Base-by-base conservation (phyloP, 2,888 invertebrate genomes). In the Perizoma affinitatum region DNA sequence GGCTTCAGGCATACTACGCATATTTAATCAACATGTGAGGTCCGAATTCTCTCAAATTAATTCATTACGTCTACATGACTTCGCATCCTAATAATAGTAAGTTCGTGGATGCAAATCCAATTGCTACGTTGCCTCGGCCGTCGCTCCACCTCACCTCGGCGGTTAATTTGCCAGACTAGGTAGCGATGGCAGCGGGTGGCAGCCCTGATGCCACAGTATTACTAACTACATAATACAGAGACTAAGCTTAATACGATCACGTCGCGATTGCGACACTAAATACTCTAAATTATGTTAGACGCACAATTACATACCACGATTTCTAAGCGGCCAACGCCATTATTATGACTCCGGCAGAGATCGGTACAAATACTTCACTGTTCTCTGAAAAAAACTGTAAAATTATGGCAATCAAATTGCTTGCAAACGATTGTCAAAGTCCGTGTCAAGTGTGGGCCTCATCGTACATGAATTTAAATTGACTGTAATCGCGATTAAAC, bases 101-200 rank as follows among this genome's bases (percentile, higher is more conserved):
- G 71, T 71, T 70, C 61, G 71, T 73, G 71, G 77, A 80, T 79
- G 79, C 75, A 78, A 81, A 81, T 75, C 71, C 69, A 72, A 74
- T 74, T 72, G 71, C 58, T 51, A 55, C 67, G 38, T 57, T 53
- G 59, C 58, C 54, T 34, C 40, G 10, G 45, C 47, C 65, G 53
- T 62, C 58, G 58, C 63, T 53, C 64, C 66, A 58, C 68, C 68
- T 65, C 61, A 61, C 63, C 68, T 67, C 67, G 66, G 56, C 58
- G 63, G 69, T 63, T 67, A 69, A 71, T 68, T 69, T 68, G 65
- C 59, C 47, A 60, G 62, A 50, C 63, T 46, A 48, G 58, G 61
- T 54, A 42, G 47, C 43, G 36, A 61, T 44, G 57, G 58, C 58
- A 48, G 58, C 38, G 46, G 58, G 53, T 55, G 56, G 57, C 57